These are phyloP conservation scores for Drosophila gaucha DNA, from an alignment of 2,888 invertebrate genomes.

Conservation along the genomic window DNA sequence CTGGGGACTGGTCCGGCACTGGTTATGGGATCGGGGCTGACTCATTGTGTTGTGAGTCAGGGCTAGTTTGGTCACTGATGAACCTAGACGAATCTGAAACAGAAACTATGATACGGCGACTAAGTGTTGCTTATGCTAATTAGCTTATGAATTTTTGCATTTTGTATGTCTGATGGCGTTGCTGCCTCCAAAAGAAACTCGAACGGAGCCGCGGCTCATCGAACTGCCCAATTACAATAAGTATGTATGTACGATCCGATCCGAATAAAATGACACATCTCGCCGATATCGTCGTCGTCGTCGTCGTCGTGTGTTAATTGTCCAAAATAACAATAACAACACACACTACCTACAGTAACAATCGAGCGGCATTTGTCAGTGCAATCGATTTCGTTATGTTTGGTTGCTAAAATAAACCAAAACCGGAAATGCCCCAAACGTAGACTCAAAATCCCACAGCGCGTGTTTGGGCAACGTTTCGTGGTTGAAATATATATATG, in stretches of 20 bases:
- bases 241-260: slow-evolving; percentile 20
- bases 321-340: slow-evolving; percentile 42
- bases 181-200: background rate
- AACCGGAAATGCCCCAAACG: slow-evolving; percentile 68
- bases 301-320: slow-evolving; percentile 45
- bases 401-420: slow-evolving; percentile 18
- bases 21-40: slow-evolving; percentile 27
- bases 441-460: slow-evolving; percentile 26
- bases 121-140: slow-evolving; percentile 70
- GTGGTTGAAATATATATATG: background rate
- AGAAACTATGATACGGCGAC: slow-evolving; percentile 24
- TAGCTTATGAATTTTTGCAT: slow-evolving; percentile 60
- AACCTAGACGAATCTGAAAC: slow-evolving; percentile 63
- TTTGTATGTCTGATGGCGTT: no score
- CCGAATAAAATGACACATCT: slow-evolving; percentile 71
- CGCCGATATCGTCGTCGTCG: slow-evolving; percentile 17
- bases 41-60: slow-evolving; percentile 55
- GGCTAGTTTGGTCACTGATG: slow-evolving; percentile 43
- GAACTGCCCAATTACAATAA: slow-evolving; percentile 42
- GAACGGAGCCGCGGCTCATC: slow-evolving; percentile 22
- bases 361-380: slow-evolving; percentile 24
- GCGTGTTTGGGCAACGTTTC: slow-evolving; percentile 19
- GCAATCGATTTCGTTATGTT: slow-evolving; percentile 40
- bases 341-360: background rate
- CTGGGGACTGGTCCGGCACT: slow-evolving; percentile 17